A percentile compares a stretch with the other conserved stretches of the same genome.
These are phyloP conservation scores for Chiloscyllium punctatum DNA, from an alignment of 2,797 vertebrate genomes.

Conservation along the genomic window DNA sequence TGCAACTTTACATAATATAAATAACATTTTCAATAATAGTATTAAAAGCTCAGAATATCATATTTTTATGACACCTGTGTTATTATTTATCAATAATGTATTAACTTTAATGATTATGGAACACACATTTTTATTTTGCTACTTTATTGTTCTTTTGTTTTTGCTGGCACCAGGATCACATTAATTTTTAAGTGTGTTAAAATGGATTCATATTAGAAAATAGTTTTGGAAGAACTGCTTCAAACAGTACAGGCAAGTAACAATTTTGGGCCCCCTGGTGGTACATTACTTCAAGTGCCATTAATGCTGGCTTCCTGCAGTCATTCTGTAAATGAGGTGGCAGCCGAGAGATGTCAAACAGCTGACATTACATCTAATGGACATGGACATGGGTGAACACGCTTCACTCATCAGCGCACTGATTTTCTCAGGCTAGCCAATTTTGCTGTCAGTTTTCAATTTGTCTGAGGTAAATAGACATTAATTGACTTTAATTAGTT, in stretches of 20 bases:
- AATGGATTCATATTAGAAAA: neutral
- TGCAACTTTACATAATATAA: neutral
- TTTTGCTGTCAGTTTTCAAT: too few species aligned
- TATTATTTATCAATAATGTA: neutral
- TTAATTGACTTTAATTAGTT: too few species aligned
- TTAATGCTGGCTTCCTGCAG: neutral
- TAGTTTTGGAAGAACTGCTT: neutral
- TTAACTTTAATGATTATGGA: neutral
- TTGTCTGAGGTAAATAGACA: too few species aligned
- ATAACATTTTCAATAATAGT: neutral
- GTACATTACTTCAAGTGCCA: neutral
- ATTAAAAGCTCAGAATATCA: neutral
- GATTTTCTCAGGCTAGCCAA: too few species aligned
- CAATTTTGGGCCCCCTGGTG: neutral
- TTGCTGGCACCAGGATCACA: neutral
- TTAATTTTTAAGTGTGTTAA: neutral
- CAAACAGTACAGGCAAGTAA: neutral
- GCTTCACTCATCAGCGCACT: too few species aligned
- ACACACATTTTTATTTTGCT: neutral
- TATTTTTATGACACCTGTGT: neutral
- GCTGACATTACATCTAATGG: too few species aligned
- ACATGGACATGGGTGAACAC: too few species aligned
- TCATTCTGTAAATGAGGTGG: neutral
- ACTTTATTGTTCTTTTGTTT: neutral
- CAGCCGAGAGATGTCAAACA: neutral